phyloP scores from a whole-genome alignment of 2,113 vertebrate species.

The Rhabdornis inornatus region DNA sequence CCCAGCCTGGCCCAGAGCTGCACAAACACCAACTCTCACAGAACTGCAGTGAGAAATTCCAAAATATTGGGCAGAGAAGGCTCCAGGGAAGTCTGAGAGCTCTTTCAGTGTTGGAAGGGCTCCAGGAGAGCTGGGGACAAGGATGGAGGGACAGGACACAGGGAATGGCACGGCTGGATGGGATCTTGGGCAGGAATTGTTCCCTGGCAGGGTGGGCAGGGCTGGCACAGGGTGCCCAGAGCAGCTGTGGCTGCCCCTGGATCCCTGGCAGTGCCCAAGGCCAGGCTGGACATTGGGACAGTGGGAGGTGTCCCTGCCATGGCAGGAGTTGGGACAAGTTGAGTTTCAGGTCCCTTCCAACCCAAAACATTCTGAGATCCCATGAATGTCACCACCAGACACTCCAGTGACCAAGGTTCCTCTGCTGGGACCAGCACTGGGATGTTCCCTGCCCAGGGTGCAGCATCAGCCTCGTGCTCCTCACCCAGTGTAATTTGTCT shows the following conservation, averaged over 20 bases:
- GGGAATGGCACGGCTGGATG: background rate
- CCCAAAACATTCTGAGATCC: background rate
- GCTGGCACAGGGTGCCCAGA: background rate
- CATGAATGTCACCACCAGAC: background rate
- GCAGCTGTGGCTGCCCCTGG: background rate
- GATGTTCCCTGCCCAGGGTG: accelerated
- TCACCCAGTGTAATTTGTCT: background rate
- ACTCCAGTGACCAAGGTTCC: background rate
- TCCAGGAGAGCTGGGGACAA: background rate
- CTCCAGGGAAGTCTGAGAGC: background rate
- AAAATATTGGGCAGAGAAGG: accelerated
- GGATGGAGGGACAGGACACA: background rate
- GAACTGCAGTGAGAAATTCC: background rate
- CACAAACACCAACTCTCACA: background rate
- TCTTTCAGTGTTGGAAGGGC: accelerated
- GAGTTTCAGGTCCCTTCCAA: background rate
- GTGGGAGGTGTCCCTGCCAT: background rate
- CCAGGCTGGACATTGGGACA: background rate
- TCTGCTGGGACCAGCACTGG: background rate
- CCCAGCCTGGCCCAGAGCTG: background rate
- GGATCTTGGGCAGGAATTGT: background rate
- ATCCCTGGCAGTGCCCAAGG: background rate
- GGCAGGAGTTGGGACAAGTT: background rate
- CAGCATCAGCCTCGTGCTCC: background rate
- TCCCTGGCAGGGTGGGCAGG: accelerated